Conservation (phyloP, 2,888 invertebrate species). For the Nebria brevicollis region DNA sequence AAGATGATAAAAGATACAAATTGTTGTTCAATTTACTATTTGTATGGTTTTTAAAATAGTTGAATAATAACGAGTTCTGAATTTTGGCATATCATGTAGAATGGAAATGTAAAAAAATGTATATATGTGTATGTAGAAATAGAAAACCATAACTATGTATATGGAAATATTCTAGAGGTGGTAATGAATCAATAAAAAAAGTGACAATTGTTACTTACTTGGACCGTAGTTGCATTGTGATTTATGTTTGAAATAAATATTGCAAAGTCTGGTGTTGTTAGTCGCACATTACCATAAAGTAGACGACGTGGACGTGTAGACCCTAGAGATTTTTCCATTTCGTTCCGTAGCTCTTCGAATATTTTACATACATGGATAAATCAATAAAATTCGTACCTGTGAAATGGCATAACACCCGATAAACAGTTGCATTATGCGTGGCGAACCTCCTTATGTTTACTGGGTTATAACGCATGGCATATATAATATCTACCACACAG, state of each 20-base stretch:
- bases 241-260: constrained; percentile 1
- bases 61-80: too few relatives aligned
- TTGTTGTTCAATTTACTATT: too few relatives aligned
- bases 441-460: neutral
- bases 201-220: neutral
- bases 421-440: neutral
- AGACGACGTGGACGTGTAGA: neutral
- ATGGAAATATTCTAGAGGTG: neutral
- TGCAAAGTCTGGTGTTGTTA: neutral
- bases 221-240: neutral
- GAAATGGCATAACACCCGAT: neutral
- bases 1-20: too few relatives aligned
- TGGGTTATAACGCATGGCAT: neutral
- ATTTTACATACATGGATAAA: constrained; percentile 1
- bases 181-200: neutral
- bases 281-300: neutral
- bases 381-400: constrained; percentile 1
- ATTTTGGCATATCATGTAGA: too few relatives aligned
- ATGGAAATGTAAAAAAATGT: neutral
- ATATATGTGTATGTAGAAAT: neutral
- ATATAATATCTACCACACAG: neutral
- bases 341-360: neutral
- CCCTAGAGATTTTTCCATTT: neutral
- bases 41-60: too few relatives aligned
- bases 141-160: neutral